Base-by-base conservation (phyloP, 2,113 vertebrate species). In the Actenoides lindsayi region DNA sequence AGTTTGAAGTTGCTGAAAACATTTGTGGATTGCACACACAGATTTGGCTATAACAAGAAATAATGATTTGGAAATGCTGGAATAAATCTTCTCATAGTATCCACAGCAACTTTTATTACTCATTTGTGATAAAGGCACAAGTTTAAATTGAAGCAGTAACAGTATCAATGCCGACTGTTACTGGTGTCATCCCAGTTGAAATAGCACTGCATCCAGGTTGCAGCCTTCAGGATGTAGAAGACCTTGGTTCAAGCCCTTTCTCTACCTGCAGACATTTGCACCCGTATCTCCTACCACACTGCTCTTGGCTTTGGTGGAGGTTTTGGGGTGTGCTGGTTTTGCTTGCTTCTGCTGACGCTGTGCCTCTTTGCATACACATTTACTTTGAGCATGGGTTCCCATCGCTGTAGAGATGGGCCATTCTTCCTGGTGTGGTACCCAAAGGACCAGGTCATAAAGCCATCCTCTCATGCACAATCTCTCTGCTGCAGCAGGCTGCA, bases 341-440 rank as follows among this genome's bases (percentile, higher is more conserved):
- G 21, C 25, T 46, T 64, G 20, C 31, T 75, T 51, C 71, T 92
- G 50, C 50, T 83, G 50, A 24, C 44, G 15, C 31, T 20, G 44
- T 41, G 39, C 10, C 10, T 60, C 44, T 86, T 78, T 60, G 39
- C 28, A 8, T 15, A 9, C 8, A 48, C 53, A 12, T 59, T 81
- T 64, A 20, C 27, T 82, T 73, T 81, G 69, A 23, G 17, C n/a
- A 24, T 46, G 28, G 24, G 27, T 39, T 4, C 30, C 5, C 18
- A 17, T 46, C 1, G 0, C 8, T 50, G 44, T 16, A 60, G 42
- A 44, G 20, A 11, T 44, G 20, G 17, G 21, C 5, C 1, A 1
- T 42, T 74, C 65, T 63, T 73, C n/a, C 16, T 21, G 14, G 16
- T 13, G 19, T 24, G 19, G 54, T 82, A 20, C 51, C 42, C 82